phyloP scores from a whole-genome alignment of 2,888 invertebrate species.

The Sphecodes monilicornis region DNA sequence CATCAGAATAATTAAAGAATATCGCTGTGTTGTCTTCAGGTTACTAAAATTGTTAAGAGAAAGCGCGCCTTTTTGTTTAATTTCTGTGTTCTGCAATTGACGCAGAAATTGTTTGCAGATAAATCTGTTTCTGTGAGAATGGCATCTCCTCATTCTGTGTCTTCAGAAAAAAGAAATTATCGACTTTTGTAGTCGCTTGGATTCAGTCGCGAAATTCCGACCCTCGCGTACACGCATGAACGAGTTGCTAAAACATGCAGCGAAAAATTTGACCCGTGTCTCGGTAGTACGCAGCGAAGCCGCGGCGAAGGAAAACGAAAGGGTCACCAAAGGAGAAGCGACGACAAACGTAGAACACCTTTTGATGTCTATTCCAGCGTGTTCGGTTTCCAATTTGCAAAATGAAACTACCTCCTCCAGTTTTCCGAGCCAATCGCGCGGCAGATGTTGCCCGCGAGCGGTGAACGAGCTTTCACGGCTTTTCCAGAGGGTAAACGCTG shows the following conservation, averaged over 20 bases:
- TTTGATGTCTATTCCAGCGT: slow-evolving; percentile 53
- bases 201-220: background rate
- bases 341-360: slow-evolving; percentile 30
- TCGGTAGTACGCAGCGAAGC: background rate
- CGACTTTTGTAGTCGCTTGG: background rate
- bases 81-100: no score
- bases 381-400: slow-evolving; percentile 62
- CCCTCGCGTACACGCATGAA: background rate
- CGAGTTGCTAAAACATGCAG: background rate
- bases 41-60: no score
- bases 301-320: slow-evolving; percentile 1
- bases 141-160: background rate
- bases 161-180: background rate
- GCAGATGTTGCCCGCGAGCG: slow-evolving; percentile 55
- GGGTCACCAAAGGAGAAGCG: slow-evolving; percentile 16
- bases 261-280: background rate
- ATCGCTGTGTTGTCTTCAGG: no score
- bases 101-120: no score
- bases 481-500: slow-evolving; percentile 33
- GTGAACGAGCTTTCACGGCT: slow-evolving; percentile 39
- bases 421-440: slow-evolving; percentile 59
- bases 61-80: no score
- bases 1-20: no score
- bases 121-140: background rate
- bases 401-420: slow-evolving; percentile 60